Evolutionary conservation across 1,140 invertebrate genomes (phyloP), one percentile per base, ranked within the genome.

Genomic region (Hylaeus anthracinus): DNA sequence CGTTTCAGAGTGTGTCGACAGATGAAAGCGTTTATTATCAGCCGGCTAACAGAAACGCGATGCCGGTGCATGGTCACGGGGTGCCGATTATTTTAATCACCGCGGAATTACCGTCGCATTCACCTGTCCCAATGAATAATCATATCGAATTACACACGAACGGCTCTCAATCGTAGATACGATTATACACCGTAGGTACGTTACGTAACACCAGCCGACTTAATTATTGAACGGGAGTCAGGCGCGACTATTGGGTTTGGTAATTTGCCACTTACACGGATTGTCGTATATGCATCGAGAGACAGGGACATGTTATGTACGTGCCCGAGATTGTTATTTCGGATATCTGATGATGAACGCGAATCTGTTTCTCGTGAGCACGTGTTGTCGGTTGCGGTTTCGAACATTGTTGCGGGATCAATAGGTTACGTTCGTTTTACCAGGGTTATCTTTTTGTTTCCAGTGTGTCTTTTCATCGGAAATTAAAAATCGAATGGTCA

Each of bases 71-170:
- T 75, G 85, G 85, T 75, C 70, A 86, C 64, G 79, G 26, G 83
- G 77, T 77, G 60, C 79, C 81, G 86, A 89, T 89, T 89, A 89
- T 88, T 88, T 88, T 88, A 88, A 88, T 86, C 82, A 86, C 81
- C 76, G 69, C 58, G 79, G 82, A 86, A 87, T 87, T 88, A 80
- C 79, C 82, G 85, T 79, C 79, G 79, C 86, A 87, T 88, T 85
- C 87, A 87, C 86, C 88, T 82, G 80, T 76, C 82, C 75, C 84
- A 81, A 89, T 88, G 88, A 89, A 89, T 89, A 89, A 88, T 89
- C 88, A 88, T 88, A 87, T 89, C 83, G 84, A 88, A 88, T 89
- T 88, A 86, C 86, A 81, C 82, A 87, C 86, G 85, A 85, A 84
- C 79, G 85, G 81, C 83, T 81, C 81, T 86, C 83, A 86, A 81